Evolutionary conservation across 1,140 invertebrate species (phyloP), one percentile per base, ranked within the genome.

Genomic region (Geopemphigus sp.): DNA sequence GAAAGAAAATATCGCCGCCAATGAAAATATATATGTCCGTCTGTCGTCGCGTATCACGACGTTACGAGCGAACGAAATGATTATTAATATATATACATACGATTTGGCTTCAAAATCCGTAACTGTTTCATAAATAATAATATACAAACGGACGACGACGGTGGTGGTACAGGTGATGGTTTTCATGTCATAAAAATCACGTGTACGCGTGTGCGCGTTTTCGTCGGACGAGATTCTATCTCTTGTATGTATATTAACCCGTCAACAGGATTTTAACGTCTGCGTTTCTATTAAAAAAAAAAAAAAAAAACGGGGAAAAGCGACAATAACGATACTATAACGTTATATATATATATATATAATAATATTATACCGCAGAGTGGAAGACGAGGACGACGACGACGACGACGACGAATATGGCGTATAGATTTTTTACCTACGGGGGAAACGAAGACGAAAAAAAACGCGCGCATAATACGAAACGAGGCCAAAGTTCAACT

Each of bases 401-500:
- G 12, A 22, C 11, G 39, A 6, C 15, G n/a, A 66, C 32, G 26
- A 39, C 29, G 15, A 15, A 63, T 24, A 63, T 2, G 26, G 29
- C 26, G 26, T 11, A 39, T 39, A 39, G 8, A 8, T 3, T 39
- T 39, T 39, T 4, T 8, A 8, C 3, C 8, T 39, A 39, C 61
- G 29, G 61, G 8, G 45, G 45, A 66, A 47, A 68, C 22, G n/a
- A 68, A 68, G 45, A 68, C 15, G 24, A 53, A 70, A 53, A 70
- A 68, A 47, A 50, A 70, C 26, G 29, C 17, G 24, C 11, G 15
- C 66, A n/a, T 70, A 26, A 32, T 47, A 63, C 39, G 57, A 76
- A 78, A 78, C 57, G 57, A 50, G 54, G 74, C n/a, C 73, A 76
- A 59, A 76, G 73, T 78, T 78, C 56, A 63, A 78, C 57, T 61